Evolutionary conservation across 2,113 vertebrate species (phyloP).

Genomic region (Lophura nycthemera): DNA sequence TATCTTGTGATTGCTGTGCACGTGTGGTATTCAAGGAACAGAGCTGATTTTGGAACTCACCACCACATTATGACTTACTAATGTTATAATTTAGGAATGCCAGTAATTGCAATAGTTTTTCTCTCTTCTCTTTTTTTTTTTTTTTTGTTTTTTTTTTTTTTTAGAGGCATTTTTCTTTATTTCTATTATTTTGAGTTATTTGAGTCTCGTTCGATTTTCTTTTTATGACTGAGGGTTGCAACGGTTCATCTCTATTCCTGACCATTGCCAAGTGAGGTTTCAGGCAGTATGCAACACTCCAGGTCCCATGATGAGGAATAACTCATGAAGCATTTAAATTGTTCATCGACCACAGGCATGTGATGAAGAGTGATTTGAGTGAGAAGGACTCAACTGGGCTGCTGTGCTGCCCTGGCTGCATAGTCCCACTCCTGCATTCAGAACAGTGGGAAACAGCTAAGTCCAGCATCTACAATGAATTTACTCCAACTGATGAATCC

Average conservation of each 20-base stretch:
- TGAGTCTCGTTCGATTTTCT: background rate
- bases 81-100: background rate
- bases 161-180: background rate
- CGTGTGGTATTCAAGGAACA: background rate
- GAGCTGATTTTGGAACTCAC: background rate
- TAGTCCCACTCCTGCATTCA: rapidly evolving
- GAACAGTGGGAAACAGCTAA: background rate
- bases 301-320: background rate
- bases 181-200: background rate
- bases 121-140: background rate
- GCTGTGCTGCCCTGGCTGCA: background rate
- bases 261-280: background rate
- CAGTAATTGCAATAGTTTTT: background rate
- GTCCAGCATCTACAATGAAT: background rate
- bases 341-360: rapidly evolving
- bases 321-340: background rate
- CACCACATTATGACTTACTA: background rate
- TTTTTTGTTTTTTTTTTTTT: background rate
- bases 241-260: background rate
- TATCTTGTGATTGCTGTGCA: background rate
- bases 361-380: background rate
- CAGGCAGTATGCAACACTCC: background rate
- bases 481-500: background rate
- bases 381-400: background rate
- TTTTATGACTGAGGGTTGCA: background rate